A percentile compares a stretch with the other conserved stretches of the same genome.
Conservation (phyloP, 2,888 invertebrate genomes). For the Phorcus lineatus region DNA sequence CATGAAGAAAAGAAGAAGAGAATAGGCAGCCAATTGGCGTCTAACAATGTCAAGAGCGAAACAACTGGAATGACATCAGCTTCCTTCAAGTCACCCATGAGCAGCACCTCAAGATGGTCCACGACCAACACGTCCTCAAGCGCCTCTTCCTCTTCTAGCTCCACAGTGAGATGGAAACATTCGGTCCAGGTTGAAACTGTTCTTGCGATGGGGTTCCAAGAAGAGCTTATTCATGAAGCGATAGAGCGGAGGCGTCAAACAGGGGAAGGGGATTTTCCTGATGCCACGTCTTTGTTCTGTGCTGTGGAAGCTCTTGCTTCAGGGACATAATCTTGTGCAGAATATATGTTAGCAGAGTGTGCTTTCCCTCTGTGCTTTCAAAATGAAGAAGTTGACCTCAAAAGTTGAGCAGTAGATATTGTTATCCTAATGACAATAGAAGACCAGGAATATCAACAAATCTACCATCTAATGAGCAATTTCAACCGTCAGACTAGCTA, state of each 20-base stretch:
- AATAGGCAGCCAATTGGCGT: background rate
- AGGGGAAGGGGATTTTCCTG: background rate
- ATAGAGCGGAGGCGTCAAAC: background rate
- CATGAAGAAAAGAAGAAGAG: background rate
- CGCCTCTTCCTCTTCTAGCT: background rate
- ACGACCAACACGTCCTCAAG: background rate
- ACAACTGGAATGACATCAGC: background rate
- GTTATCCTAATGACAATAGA: too few species aligned
- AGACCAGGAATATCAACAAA: too few species aligned
- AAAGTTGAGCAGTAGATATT: too few species aligned
- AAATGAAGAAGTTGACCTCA: too few species aligned
- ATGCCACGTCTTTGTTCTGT: background rate
- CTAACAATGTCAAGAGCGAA: too few species aligned
- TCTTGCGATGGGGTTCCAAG: background rate
- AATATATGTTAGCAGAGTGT: too few species aligned
- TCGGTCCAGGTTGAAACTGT: background rate
- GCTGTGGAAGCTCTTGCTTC: background rate
- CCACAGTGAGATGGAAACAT: background rate
- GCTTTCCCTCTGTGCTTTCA: too few species aligned
- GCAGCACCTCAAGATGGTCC: background rate
- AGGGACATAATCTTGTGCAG: too few species aligned
- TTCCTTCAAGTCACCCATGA: background rate
- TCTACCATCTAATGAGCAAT: too few species aligned
- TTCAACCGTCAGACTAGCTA: too few species aligned
- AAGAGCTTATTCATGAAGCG: background rate